These are phyloP conservation scores for Sphaeridia pumilis DNA, from an alignment of 2,888 invertebrate genomes.

Conservation along the genomic window DNA sequence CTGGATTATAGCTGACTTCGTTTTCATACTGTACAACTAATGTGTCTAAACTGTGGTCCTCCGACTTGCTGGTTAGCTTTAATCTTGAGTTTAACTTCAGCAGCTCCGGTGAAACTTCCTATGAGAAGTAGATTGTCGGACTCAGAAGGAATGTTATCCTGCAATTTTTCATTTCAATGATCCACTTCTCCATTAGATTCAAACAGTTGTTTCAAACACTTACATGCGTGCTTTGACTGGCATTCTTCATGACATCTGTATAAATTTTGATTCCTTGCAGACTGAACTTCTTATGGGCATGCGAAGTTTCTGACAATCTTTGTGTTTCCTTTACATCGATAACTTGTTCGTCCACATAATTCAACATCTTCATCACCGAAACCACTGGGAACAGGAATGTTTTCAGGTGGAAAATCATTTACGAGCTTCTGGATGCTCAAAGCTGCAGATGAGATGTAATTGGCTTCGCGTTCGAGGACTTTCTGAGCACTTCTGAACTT, in stretches of 20 bases:
- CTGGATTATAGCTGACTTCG: too few species aligned
- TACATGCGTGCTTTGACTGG: not conserved
- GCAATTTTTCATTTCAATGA: too few species aligned
- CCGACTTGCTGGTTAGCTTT: conserved; percentile 68
- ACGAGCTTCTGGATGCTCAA: conserved; percentile 66
- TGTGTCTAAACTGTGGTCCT: conserved; percentile 65
- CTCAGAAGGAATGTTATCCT: not conserved
- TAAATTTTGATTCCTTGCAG: conserved; percentile 67
- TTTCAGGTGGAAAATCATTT: conserved; percentile 40
- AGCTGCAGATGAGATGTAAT: conserved; percentile 70
- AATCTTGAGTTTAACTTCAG: conserved; percentile 62
- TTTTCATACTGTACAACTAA: too few species aligned
- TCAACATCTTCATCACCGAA: conserved; percentile 42
- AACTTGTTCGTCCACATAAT: conserved; percentile 78
- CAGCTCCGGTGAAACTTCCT: conserved; percentile 60
- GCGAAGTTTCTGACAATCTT: conserved; percentile 60
- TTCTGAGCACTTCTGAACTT: conserved; percentile 92
- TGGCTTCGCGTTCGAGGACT: conserved; percentile 79
- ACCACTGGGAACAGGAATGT: conserved; percentile 7
- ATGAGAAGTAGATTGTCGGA: conserved; percentile 46
- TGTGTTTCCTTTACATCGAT: conserved; percentile 48
- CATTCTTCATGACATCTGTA: conserved; percentile 50
- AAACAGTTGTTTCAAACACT: too few species aligned
- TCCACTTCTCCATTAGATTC: too few species aligned
- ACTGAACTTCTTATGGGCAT: conserved; percentile 67